Conservation (phyloP, 2,797 vertebrate genomes). For the Amniataba percoides region DNA sequence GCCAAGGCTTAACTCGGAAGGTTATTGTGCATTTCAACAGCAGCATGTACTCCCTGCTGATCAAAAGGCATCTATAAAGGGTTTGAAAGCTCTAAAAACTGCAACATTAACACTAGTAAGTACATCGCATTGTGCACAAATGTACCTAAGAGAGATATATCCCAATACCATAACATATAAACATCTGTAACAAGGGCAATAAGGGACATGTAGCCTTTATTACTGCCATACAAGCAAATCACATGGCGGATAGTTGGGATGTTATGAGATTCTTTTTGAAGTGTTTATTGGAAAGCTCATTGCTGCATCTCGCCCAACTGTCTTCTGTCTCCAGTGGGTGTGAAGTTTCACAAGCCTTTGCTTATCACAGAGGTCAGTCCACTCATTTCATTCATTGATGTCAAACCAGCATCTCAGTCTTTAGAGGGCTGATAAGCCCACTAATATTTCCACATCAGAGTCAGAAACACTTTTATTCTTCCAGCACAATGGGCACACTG, state of each 20-base stretch:
- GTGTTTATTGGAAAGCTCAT: conserved; percentile 19
- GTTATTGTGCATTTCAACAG: conserved; percentile 20
- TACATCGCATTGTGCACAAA: not conserved
- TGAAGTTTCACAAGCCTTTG: conserved; percentile 30
- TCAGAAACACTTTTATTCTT: conserved; percentile 12
- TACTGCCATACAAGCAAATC: not conserved
- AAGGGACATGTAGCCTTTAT: not conserved
- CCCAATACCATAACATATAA: not conserved
- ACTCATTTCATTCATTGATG: conserved; percentile 6
- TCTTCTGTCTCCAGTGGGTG: conserved; percentile 19
- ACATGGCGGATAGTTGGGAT: not conserved
- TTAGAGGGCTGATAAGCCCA: conserved; percentile 25
- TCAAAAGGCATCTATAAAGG: conserved; percentile 5
- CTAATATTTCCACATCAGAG: conserved; percentile 22
- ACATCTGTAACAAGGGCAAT: conserved; percentile 8
- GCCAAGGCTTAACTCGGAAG: conserved; percentile 30
- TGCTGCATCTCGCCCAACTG: not conserved
- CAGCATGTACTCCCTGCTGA: conserved; percentile 5
- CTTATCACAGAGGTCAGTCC: conserved; percentile 25
- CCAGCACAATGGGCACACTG: conserved; percentile 2
- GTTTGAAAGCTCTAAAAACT: not conserved
- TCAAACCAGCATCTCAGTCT: not conserved
- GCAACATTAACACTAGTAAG: not conserved
- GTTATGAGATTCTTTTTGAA: not conserved
- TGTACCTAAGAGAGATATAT: not conserved